These are phyloP conservation scores for Borostomias antarcticus DNA, from an alignment of 2,797 vertebrate species.

Conservation along the genomic window DNA sequence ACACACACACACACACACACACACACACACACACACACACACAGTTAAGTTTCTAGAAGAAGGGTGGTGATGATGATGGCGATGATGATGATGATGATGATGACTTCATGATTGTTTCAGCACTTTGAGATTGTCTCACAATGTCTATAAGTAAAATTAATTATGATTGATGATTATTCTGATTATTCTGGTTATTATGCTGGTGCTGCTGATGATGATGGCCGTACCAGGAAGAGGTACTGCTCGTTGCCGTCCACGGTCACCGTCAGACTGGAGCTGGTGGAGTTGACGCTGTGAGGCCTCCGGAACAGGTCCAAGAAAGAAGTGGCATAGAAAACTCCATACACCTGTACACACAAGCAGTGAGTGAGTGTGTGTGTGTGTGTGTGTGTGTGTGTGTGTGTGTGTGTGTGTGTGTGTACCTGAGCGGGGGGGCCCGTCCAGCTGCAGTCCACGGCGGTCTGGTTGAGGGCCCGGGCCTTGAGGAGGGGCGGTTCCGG, in stretches of 20 bases:
- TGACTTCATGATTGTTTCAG: too few relatives aligned
- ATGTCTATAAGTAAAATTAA: too few relatives aligned
- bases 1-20: not conserved
- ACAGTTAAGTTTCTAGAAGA: not conserved
- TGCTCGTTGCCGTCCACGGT: conserved; percentile 89
- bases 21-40: not conserved
- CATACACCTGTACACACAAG: conserved; percentile 78
- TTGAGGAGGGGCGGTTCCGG: conserved; percentile 85
- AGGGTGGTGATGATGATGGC: too few relatives aligned
- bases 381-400: not conserved
- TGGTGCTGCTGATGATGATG: not conserved
- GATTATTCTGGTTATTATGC: not conserved
- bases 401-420: not conserved
- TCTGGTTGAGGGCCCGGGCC: conserved; percentile 92
- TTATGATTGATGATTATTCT: not conserved
- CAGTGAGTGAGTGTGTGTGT: too few relatives aligned
- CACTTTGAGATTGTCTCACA: too few relatives aligned
- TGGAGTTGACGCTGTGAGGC: conserved; percentile 75
- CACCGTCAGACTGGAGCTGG: conserved; percentile 77
- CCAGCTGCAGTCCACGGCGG: conserved; percentile 92
- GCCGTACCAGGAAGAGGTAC: conserved; percentile 90
- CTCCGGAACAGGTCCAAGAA: conserved; percentile 90
- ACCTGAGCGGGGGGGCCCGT: conserved; percentile 78
- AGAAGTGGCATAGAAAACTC: conserved; percentile 92
- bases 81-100: too few relatives aligned